Base-by-base conservation (phyloP, 2,888 invertebrate genomes). In the Rhagonycha fulva region DNA sequence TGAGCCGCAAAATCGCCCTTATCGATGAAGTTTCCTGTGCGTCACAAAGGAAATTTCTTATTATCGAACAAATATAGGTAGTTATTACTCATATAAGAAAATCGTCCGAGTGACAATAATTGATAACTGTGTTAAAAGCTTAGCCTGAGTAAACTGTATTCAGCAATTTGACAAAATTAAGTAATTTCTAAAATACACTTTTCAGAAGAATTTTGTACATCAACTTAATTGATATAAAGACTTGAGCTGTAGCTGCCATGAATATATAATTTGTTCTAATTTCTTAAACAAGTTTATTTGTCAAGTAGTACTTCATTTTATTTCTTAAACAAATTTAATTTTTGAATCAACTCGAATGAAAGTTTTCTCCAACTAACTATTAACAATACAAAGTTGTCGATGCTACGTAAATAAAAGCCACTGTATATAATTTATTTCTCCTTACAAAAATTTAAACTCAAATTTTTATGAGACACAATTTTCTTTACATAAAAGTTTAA, bases 1-100 rank as follows among this genome's bases (percentile, higher is more conserved):
- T 77, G 77, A 77, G 77, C 77, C 77, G 77, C 77, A 77, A 77
- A 74, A 77, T 77, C 77, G 77, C 77, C 75, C 74, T 77, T 77
- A 77, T 77, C 77, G 77, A 77, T 77, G 77, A 72, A 71, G 74
- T 75, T 75, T 71, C 74, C 69, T 72, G 24, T 63, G 67, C 62
- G 68, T 68, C 74, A 70, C 70, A 72, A 72, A 72, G 72, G 72
- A 77, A 72, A 72, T 71, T 75, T 71, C 77, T 74, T 74, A 75
- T 77, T 67, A 75, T 71, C 70, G n/a, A 67, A 62, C 71, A 66
- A 66, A 66, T 19, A 66, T 66, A 66, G 63, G 63, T 66, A 66
- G 63, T 66, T 66, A 26, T 66, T 66, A 24, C 63, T 66, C 63
- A 66, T 66, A 23, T 66, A 66, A 66, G 63, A 66, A 66, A 66